phyloP scores from a whole-genome alignment of 2,888 invertebrate species.

The Entomobrya multifasciata region DNA sequence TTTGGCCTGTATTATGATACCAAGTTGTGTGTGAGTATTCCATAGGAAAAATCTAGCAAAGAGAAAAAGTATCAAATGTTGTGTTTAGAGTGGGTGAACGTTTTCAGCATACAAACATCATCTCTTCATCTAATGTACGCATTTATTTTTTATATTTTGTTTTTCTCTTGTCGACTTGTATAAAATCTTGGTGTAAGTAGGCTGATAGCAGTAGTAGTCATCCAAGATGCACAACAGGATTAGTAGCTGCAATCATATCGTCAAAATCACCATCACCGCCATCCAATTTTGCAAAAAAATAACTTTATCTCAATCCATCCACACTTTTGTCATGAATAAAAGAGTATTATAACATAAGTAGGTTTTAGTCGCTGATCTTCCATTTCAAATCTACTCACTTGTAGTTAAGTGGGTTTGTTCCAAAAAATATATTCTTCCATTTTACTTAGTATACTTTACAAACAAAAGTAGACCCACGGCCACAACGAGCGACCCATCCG shows the following conservation, averaged over 20 bases:
- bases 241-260: no score
- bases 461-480: no score
- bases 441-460: no score
- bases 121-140: conserved; percentile 37
- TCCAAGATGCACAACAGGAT: background rate
- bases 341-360: no score
- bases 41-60: background rate
- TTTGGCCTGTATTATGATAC: background rate
- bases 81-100: conserved; percentile 23
- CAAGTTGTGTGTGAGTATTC: background rate
- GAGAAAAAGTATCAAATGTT: background rate
- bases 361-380: no score
- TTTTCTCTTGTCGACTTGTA: background rate
- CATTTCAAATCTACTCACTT: no score
- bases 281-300: background rate
- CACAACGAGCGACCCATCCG: no score
- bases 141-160: background rate
- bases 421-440: no score
- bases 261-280: background rate
- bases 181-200: conserved; percentile 4
- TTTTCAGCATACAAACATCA: conserved; percentile 10
- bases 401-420: no score
- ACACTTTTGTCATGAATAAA: no score
- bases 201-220: background rate
- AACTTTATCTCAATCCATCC: no score